Conservation (phyloP, 2,113 vertebrate genomes). For the Opisthocomus hoazin region DNA sequence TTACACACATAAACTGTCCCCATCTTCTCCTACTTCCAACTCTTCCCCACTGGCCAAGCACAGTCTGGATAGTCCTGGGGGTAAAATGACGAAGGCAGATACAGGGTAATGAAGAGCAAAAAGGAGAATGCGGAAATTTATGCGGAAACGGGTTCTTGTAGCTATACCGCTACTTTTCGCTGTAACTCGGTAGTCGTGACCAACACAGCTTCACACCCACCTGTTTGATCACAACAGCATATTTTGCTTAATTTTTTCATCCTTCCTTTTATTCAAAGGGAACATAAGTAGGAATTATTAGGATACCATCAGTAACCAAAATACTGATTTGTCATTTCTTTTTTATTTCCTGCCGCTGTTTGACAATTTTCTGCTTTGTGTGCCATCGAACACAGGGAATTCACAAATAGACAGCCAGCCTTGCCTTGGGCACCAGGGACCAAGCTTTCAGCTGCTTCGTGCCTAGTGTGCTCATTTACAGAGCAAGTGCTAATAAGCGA, state of each 20-base stretch:
- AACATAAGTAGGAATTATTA: background rate
- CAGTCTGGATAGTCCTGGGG: background rate
- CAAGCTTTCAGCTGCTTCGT: background rate
- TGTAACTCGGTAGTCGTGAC: background rate
- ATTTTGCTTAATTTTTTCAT: background rate
- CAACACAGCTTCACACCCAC: accelerated
- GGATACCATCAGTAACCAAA: background rate
- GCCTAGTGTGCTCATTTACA: background rate
- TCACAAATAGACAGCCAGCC: background rate
- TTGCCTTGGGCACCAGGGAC: background rate
- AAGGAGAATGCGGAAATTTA: background rate
- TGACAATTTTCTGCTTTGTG: background rate
- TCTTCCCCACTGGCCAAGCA: background rate
- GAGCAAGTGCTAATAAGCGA: background rate
- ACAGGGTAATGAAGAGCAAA: background rate
- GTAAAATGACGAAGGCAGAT: background rate
- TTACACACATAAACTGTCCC: background rate
- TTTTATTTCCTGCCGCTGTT: background rate
- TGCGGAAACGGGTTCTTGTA: background rate
- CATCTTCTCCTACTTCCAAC: background rate
- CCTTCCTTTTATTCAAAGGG: background rate
- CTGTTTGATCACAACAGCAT: background rate
- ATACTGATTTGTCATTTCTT: background rate
- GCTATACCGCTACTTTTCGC: background rate
- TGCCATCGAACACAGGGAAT: background rate